Base-by-base conservation (phyloP, 1,140 invertebrate genomes). In the Homalodisca vitripennis region DNA sequence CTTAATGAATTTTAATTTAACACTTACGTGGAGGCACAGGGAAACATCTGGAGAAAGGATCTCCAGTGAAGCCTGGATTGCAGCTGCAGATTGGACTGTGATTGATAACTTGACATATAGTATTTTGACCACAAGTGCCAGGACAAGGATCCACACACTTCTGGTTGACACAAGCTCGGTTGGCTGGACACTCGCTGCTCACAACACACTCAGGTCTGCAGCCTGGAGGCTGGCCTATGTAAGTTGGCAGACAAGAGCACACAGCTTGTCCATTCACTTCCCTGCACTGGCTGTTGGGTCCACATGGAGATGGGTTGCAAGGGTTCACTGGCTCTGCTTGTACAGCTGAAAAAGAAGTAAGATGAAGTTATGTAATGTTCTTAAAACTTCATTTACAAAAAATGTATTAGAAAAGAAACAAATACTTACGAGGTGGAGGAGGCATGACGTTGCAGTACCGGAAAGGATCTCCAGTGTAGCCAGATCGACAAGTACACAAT, bases 381-480 rank as follows among this genome's bases (percentile, higher is more conserved):
- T 10, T 20, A 26, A 12, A n/a, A 12, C 41, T 46, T 46, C 10
- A n/a, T 10, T 3, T 60, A 60, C 29, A 26, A 26, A 17, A 26
- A 32, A 31, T 24, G 17, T 41, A 41, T 1, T n/a, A n/a, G n/a
- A n/a, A n/a, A n/a, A n/a, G n/a, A n/a, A n/a, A n/a, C n/a, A n/a
- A n/a, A 41, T 2, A 69, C 57, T 63, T 65, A n/a, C 72, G 63
- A 69, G 66, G 24, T 68, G 57, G 46, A 29, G 81, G 64, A 47
- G 79, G 79, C 32, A 84, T 78, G 71, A 81, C 78, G 53, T 81
- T 80, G 76, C 90, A 92, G 73, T 84, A 82, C 24, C 81, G 80
- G 71, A 91, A 87, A 3, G 91, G 87, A 83, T 91, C 86, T 65
- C 93, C 93, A 32, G 82, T 88, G 74, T 85, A 92, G 53, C 88